A percentile compares a stretch with the other conserved stretches of the same genome.
Conservation (phyloP, 2,113 vertebrate genomes). For the Loxodonta africana region DNA sequence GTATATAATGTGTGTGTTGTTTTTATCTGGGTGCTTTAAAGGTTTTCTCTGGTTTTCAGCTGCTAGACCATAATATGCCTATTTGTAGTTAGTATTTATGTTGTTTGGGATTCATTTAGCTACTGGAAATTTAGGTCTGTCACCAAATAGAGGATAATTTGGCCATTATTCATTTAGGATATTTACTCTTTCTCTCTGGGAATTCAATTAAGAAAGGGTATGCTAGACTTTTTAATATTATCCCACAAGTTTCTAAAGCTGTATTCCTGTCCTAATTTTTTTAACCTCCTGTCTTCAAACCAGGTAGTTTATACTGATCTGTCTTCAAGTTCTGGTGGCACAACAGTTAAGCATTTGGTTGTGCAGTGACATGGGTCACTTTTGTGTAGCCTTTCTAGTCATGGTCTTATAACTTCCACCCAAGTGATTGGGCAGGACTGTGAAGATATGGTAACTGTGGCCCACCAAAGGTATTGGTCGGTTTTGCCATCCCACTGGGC, state of each 20-base stretch:
- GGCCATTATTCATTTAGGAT: not conserved
- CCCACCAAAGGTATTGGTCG: too few relatives aligned
- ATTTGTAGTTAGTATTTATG: not conserved
- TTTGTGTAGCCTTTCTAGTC: too few relatives aligned
- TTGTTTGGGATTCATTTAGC: not conserved
- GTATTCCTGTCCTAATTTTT: not conserved
- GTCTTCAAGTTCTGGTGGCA: not conserved
- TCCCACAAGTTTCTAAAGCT: not conserved
- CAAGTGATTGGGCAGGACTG: too few relatives aligned
- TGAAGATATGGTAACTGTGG: too few relatives aligned
- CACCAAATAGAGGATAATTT: not conserved
- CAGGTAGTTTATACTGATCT: not conserved
- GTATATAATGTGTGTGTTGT: not conserved
- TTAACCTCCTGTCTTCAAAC: not conserved
- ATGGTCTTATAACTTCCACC: too few relatives aligned
- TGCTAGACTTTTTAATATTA: not conserved
- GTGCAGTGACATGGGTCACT: too few relatives aligned
- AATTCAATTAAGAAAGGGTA: not conserved
- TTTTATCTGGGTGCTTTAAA: not conserved
- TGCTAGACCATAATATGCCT: not conserved
- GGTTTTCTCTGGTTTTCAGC: not conserved
- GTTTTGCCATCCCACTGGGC: too few relatives aligned
- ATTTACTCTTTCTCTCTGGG: not conserved
- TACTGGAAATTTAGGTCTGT: not conserved
- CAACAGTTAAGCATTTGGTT: not conserved